These are phyloP conservation scores for Semnornis frantzii DNA, from an alignment of 2,113 vertebrate species.

Conservation along the genomic window DNA sequence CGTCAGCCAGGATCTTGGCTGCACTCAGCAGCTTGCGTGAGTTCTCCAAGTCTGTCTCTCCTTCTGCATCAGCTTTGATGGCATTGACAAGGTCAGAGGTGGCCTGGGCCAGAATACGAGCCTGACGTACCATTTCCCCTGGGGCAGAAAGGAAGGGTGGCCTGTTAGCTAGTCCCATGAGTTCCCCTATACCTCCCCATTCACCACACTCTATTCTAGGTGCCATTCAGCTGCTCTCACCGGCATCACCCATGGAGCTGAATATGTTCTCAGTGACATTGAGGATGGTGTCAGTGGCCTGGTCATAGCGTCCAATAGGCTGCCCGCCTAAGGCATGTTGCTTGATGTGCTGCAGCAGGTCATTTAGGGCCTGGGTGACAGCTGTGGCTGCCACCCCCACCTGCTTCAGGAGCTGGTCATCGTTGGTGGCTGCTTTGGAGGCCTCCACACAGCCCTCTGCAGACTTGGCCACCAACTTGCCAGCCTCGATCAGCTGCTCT, in stretches of 20 bases:
- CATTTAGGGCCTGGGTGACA: constrained; percentile 94
- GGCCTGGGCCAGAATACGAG: constrained; percentile 94
- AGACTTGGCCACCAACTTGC: constrained; percentile 94
- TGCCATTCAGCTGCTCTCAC: constrained; percentile 65
- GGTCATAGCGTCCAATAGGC: constrained; percentile 91
- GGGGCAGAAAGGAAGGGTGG: neutral
- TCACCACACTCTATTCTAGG: rapidly evolving
- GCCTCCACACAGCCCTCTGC: constrained; percentile 95
- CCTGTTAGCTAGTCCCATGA: neutral
- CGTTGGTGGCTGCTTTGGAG: constrained; percentile 87
- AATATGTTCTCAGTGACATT: constrained; percentile 97
- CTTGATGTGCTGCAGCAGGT: constrained; percentile 94
- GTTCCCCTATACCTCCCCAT: neutral
- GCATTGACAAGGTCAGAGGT: constrained; percentile 96
- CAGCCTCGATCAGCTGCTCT: constrained; percentile 93
- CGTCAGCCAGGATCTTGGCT: constrained; percentile 94
- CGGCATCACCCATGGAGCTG: constrained; percentile 96
- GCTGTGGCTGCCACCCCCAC: constrained; percentile 91
- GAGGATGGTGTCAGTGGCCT: constrained; percentile 95
- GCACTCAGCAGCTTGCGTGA: constrained; percentile 94
- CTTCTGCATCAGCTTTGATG: constrained; percentile 96
- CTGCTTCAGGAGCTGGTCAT: constrained; percentile 92
- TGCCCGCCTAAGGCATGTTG: constrained; percentile 89
- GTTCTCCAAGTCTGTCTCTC: constrained; percentile 93
- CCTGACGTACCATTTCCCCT: constrained; percentile 99